Evolutionary conservation across 2,888 invertebrate genomes (phyloP).

Genomic region (Pyrgus malvae): DNA sequence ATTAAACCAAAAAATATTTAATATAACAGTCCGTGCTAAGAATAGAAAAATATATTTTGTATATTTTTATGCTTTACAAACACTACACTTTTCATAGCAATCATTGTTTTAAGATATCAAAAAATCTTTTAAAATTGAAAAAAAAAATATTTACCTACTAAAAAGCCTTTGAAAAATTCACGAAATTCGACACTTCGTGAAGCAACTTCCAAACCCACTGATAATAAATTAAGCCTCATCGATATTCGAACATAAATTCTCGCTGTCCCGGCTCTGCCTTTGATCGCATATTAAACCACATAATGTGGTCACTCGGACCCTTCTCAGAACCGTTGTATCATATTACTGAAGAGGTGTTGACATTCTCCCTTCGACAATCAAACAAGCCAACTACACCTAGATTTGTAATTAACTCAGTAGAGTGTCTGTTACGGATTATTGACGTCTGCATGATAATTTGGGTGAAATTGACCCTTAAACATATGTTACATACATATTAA

Average conservation of each 20-base stretch:
- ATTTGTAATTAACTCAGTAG: conserved; percentile 59
- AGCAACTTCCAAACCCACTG: neutral
- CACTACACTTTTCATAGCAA: too few species aligned
- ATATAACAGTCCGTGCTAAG: too few species aligned
- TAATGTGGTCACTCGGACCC: conserved; percentile 60
- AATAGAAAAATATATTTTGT: too few species aligned
- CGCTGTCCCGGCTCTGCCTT: conserved; percentile 36
- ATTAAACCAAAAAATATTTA: too few species aligned
- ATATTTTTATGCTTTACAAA: too few species aligned
- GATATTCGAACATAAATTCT: conserved; percentile 23
- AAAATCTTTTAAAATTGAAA: too few species aligned
- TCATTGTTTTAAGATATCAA: too few species aligned
- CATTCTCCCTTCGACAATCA: conserved; percentile 56
- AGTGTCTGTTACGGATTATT: conserved; percentile 46
- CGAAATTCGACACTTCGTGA: neutral
- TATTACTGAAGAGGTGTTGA: conserved; percentile 68
- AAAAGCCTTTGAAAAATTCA: too few species aligned
- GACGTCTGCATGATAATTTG: conserved; percentile 19
- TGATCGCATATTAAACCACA: conserved; percentile 52
- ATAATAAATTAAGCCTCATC: conserved; percentile 36
- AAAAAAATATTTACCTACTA: too few species aligned
- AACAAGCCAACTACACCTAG: conserved; percentile 49
- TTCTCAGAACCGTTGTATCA: conserved; percentile 62
- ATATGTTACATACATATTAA: too few species aligned
- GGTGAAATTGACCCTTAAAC: neutral